phyloP scores from a whole-genome alignment of 1,140 invertebrate genomes.

The Globodera ellingtonae region DNA sequence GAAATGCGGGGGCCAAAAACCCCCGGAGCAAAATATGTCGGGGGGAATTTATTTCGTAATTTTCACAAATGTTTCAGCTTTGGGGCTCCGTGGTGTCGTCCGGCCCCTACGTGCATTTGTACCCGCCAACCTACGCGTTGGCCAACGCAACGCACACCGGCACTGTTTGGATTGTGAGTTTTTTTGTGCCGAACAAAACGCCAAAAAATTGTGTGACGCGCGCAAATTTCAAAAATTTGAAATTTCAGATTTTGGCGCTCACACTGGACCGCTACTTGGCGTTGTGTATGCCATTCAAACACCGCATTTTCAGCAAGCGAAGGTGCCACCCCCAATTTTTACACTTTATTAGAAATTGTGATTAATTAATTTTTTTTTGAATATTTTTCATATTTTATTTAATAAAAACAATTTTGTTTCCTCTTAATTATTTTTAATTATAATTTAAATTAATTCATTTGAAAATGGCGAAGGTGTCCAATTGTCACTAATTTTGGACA shows the following conservation, averaged over 20 bases:
- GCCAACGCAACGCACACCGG: slow-evolving; percentile 63
- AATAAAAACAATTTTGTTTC: too few relatives aligned
- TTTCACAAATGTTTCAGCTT: slow-evolving; percentile 21
- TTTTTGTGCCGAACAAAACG: background rate
- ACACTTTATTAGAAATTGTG: too few relatives aligned
- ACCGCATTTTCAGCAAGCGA: slow-evolving; percentile 59
- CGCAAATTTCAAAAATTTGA: background rate
- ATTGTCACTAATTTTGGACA: too few relatives aligned
- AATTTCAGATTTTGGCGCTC: slow-evolving; percentile 48
- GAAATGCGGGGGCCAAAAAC: too few relatives aligned
- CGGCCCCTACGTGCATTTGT: slow-evolving; percentile 53
- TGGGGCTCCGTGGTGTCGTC: slow-evolving; percentile 53
- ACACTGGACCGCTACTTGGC: slow-evolving; percentile 62
- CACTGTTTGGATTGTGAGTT: slow-evolving; percentile 56
- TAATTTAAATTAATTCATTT: too few relatives aligned
- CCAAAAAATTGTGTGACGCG: background rate
- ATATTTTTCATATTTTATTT: too few relatives aligned
- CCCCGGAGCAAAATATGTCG: too few relatives aligned
- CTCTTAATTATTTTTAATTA: too few relatives aligned
- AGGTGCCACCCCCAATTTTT: slow-evolving; percentile 31
- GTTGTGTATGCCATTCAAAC: slow-evolving; percentile 57
- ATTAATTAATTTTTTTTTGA: too few relatives aligned
- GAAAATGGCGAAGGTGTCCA: too few relatives aligned
- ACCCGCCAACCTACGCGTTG: slow-evolving; percentile 59
- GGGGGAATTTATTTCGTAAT: background rate